A percentile compares a stretch with the other conserved stretches of the same genome.
Conservation (phyloP, 1,140 invertebrate genomes). For the Hyles euphorbiae region DNA sequence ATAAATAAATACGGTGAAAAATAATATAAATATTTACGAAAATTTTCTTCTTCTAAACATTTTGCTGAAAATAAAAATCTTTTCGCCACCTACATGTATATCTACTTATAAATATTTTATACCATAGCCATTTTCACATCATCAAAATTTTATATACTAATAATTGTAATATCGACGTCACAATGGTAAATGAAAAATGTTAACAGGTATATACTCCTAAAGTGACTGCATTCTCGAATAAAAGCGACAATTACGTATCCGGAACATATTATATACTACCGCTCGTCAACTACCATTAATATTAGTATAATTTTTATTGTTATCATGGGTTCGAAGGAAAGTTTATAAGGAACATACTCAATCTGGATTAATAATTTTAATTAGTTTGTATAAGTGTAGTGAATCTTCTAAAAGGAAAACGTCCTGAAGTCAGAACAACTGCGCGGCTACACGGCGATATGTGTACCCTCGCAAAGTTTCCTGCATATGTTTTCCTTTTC, state of each 20-base stretch:
- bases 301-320: background rate
- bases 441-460: slow-evolving; percentile 54
- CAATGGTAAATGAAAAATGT: too few species aligned
- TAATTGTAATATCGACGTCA: too few species aligned
- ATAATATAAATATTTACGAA: slow-evolving; percentile 42
- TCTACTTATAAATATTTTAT: slow-evolving; percentile 8
- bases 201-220: too few species aligned
- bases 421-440: slow-evolving; percentile 34
- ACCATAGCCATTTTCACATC: background rate
- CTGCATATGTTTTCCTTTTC: slow-evolving; percentile 55
- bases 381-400: slow-evolving; percentile 38
- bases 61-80: slow-evolving; percentile 32
- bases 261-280: slow-evolving; percentile 12
- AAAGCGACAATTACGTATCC: too few species aligned
- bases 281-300: slow-evolving; percentile 16
- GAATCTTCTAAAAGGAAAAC: slow-evolving; percentile 59
- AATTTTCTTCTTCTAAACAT: slow-evolving; percentile 38
- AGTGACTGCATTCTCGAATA: too few species aligned
- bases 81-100: slow-evolving; percentile 21
- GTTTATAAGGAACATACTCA: too few species aligned
- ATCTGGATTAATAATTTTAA: background rate
- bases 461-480: slow-evolving; percentile 59
- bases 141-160: too few species aligned
- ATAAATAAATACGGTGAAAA: slow-evolving; percentile 37
- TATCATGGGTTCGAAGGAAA: too few species aligned